A percentile compares a stretch with the other conserved stretches of the same genome.
These are phyloP conservation scores for Stenoptilia bipunctidactyla DNA, from an alignment of 2,888 invertebrate genomes.

Conservation along the genomic window DNA sequence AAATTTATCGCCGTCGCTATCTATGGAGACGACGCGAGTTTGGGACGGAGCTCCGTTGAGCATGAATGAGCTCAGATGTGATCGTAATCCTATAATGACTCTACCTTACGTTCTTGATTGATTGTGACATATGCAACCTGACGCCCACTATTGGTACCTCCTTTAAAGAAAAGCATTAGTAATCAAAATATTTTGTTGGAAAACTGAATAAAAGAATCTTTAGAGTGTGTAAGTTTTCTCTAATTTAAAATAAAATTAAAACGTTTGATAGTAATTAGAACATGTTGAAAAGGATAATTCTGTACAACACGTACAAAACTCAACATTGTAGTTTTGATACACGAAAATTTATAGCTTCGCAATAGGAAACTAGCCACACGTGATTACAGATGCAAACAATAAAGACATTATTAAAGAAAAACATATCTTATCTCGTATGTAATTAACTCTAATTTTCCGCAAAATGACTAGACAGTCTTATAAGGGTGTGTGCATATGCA, in stretches of 20 bases:
- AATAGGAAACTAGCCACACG: conserved; percentile 66
- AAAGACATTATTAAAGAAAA: conserved; percentile 34
- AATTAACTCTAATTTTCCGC: conserved; percentile 47
- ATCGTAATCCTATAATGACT: conserved; percentile 44
- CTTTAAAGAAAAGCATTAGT: too few relatives aligned
- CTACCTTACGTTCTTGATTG: conserved; percentile 25
- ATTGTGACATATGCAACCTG: conserved; percentile 22
- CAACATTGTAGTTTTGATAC: conserved; percentile 68
- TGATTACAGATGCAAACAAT: conserved; percentile 34
- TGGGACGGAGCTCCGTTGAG: conserved; percentile 44
- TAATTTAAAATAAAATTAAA: too few relatives aligned
- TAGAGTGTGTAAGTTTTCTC: too few relatives aligned
- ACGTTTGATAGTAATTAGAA: too few relatives aligned
- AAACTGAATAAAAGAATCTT: too few relatives aligned
- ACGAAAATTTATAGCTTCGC: conserved; percentile 64
- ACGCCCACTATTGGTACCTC: too few relatives aligned
- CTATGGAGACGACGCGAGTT: conserved; percentile 41
- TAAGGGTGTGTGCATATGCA: conserved; percentile 53
- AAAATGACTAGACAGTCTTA: conserved; percentile 14
- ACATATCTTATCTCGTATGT: conserved; percentile 36
- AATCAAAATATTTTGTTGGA: too few relatives aligned
- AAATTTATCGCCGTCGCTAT: conserved; percentile 60
- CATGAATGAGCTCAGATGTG: conserved; percentile 53
- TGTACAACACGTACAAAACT: conserved; percentile 66
- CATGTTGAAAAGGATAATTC: too few relatives aligned